Evolutionary conservation across 2,797 vertebrate species (phyloP).

Genomic region (Thripadectes ignobilis): DNA sequence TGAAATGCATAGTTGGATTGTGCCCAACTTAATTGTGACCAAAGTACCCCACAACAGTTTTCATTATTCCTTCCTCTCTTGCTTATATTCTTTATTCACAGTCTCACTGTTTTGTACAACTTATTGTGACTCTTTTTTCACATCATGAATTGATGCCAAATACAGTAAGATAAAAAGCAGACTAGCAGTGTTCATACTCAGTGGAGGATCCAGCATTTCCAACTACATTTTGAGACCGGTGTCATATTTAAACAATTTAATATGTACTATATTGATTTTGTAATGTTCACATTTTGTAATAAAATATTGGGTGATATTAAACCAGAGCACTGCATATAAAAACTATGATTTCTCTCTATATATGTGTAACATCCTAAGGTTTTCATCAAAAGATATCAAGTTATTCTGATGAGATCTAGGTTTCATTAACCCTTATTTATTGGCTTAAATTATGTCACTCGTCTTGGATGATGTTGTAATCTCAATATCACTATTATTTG

Average conservation of each 20-base stretch:
- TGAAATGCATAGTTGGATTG: background rate
- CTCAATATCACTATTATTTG: background rate
- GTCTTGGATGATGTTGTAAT: background rate
- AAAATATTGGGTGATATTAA: constrained; percentile 7
- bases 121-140: background rate
- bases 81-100: background rate
- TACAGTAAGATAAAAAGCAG: background rate
- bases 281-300: background rate
- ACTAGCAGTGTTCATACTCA: background rate
- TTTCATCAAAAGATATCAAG: constrained; percentile 1
- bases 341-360: background rate
- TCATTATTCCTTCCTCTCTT: background rate
- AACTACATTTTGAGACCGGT: background rate
- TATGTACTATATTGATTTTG: background rate
- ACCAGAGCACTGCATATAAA: background rate
- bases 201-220: background rate
- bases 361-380: background rate
- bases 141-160: background rate
- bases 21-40: background rate
- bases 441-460: background rate
- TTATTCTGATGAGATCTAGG: background rate
- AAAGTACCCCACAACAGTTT: background rate
- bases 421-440: constrained; percentile 41
- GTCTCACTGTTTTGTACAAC: background rate
- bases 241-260: background rate